phyloP scores from a whole-genome alignment of 2,113 vertebrate genomes.

The Hoplias malabaricus region DNA sequence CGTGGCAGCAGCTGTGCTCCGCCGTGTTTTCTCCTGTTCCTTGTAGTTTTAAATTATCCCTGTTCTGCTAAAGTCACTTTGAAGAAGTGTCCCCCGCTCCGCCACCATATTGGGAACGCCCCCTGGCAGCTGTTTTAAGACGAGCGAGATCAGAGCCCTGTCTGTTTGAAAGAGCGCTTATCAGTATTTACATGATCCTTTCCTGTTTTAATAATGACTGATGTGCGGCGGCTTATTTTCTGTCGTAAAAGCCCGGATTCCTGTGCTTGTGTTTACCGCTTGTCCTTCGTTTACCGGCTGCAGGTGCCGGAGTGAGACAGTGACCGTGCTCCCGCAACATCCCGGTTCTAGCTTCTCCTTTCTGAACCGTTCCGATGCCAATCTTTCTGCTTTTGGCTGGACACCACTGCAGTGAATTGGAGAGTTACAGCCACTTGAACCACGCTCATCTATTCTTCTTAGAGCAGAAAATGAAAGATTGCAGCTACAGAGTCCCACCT shows the following conservation, averaged over 20 bases:
- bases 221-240: background rate
- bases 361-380: too few relatives aligned
- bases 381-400: too few relatives aligned
- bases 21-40: background rate
- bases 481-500: too few relatives aligned
- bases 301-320: too few relatives aligned
- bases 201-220: conserved; percentile 2
- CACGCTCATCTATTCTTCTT: too few relatives aligned
- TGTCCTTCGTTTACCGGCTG: too few relatives aligned
- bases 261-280: background rate
- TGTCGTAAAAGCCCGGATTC: background rate
- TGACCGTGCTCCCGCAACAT: too few relatives aligned
- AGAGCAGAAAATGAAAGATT: too few relatives aligned
- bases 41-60: background rate
- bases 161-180: background rate
- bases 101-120: background rate
- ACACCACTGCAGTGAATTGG: too few relatives aligned
- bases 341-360: too few relatives aligned
- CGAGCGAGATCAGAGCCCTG: background rate
- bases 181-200: background rate
- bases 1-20: background rate
- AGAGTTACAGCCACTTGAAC: too few relatives aligned
- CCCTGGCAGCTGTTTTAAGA: background rate
- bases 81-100: background rate
- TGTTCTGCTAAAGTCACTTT: background rate